Evolutionary conservation across 2,888 invertebrate species (phyloP).

Genomic region (Torymus texanus): DNA sequence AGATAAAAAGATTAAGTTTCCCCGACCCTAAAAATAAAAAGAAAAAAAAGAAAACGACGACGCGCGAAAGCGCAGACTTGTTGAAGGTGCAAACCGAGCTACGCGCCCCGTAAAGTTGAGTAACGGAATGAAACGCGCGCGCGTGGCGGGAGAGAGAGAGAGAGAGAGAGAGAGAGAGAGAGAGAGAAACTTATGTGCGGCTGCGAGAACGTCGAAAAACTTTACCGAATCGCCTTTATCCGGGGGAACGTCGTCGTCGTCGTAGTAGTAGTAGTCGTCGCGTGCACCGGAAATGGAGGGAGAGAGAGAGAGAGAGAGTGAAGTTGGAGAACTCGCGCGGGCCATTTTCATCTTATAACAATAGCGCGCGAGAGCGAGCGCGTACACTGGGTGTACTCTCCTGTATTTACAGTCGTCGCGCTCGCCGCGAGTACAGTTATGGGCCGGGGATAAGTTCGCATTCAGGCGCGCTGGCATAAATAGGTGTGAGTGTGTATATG

Average conservation of each 20-base stretch:
- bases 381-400: too few species aligned
- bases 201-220: constrained; percentile 47
- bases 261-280: constrained; percentile 15
- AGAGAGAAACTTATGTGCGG: constrained; percentile 48
- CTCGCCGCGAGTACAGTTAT: too few species aligned
- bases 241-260: constrained; percentile 21
- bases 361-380: neutral
- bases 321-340: constrained; percentile 26
- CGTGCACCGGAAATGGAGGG: neutral
- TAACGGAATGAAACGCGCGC: constrained; percentile 19
- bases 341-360: constrained; percentile 47
- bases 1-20: constrained; percentile 44
- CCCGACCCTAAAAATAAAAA: neutral
- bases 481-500: too few species aligned
- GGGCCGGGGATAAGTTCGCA: too few species aligned
- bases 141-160: neutral
- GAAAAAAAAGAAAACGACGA: constrained; percentile 8
- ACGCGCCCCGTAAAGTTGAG: constrained; percentile 35
- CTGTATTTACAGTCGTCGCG: too few species aligned
- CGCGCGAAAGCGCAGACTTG: constrained; percentile 29
- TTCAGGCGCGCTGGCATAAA: too few species aligned
- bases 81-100: constrained; percentile 42
- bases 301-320: neutral
- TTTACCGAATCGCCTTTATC: constrained; percentile 53
- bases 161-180: constrained; percentile 22